These are phyloP conservation scores for Hetaerina titia DNA, from an alignment of 2,888 invertebrate genomes.

Conservation along the genomic window DNA sequence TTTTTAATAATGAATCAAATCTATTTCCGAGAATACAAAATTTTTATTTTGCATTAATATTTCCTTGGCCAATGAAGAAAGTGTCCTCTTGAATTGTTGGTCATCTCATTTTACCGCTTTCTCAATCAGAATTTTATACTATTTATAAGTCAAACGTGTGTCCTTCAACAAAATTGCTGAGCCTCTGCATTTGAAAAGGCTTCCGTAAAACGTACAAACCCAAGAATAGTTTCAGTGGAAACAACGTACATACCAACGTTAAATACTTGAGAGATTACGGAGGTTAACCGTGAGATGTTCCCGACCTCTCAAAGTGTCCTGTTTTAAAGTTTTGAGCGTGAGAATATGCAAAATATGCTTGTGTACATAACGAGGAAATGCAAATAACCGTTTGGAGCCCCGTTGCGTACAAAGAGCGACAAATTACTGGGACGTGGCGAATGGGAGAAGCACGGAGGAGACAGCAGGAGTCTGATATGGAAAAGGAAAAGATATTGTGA, in stretches of 20 bases:
- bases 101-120: no score
- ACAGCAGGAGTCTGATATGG: not conserved
- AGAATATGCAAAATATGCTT: not conserved
- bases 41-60: no score
- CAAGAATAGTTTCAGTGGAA: no score
- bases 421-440: not conserved
- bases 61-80: no score
- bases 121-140: no score
- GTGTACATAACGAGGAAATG: not conserved
- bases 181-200: no score
- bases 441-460: not conserved
- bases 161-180: no score
- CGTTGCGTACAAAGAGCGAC: not conserved
- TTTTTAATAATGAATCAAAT: no score
- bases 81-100: no score
- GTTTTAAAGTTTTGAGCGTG: not conserved
- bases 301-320: not conserved
- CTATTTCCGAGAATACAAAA: no score
- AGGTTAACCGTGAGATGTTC: not conserved
- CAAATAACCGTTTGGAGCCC: conserved; percentile 9
- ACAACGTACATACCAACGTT: not conserved
- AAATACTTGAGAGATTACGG: not conserved
- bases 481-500: not conserved
- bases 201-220: no score
- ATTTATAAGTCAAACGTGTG: no score